Base-by-base conservation (phyloP, 2,113 vertebrate genomes). In the Taxidea taxus region DNA sequence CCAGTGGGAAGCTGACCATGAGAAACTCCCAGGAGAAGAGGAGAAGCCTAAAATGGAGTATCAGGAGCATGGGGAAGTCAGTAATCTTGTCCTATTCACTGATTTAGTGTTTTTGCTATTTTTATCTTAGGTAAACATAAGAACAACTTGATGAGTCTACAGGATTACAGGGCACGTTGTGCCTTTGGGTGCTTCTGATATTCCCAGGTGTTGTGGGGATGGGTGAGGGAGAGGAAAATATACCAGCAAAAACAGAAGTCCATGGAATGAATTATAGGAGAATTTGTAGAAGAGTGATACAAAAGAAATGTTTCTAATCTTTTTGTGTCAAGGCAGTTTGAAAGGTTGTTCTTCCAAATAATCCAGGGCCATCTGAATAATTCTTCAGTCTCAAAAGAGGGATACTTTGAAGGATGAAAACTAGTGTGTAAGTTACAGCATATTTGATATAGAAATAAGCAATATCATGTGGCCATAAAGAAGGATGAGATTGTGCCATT, bases 371-470 rank as follows among this genome's bases (percentile, higher is more conserved):
- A 74, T 20, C 54, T 83, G 18, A 77, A 70, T 54, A 91, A 60
- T 51, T 81, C 56, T 81, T 62, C 8, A n/a, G 12, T 77, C 14
- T 96, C 39, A 25, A 23, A 42, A 66, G n/a, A n/a, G 8, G 42
- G 84, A 86, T 92, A 64, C 58, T 94, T 44, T 74, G 58, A 91
- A 97, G 37, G n/a, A 91, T 83, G 39, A 87, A 56, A 66, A 88
- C 39, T 39, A 60, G 49, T 75, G 54, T 72, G 7, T 88, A 78
- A 91, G 12, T 75, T 66, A 42, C 16, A 20, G 27, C 11, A 58
- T 83, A 85, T 75, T 54, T 92, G 75, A 90, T 78, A 25, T 4
- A 51, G 23, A 77, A 66, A 84, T 49, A 84, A 83, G 15, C 56
- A 68, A 60, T 6, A 18, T 60, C 14, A 7, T 77, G 74, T 3